phyloP scores from a whole-genome alignment of 2,888 invertebrate genomes.

The Zygaena filipendulae region DNA sequence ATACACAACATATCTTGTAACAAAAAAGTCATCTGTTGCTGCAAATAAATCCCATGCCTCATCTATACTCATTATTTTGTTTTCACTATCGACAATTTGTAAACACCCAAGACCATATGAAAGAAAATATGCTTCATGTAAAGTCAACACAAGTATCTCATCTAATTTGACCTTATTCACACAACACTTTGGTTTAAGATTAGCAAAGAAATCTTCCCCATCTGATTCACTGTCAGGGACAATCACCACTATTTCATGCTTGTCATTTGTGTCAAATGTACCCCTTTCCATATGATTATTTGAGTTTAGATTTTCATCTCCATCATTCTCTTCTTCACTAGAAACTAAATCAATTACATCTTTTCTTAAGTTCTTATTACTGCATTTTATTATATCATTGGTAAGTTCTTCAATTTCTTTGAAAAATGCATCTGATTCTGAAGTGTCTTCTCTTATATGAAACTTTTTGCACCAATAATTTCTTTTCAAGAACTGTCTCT shows the following conservation, averaged over 20 bases:
- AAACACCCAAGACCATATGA: constrained; percentile 74
- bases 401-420: constrained; percentile 36
- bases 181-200: constrained; percentile 69
- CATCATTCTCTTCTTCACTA: constrained; percentile 42
- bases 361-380: constrained; percentile 26
- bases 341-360: constrained; percentile 59
- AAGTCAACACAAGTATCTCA: constrained; percentile 74
- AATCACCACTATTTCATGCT: constrained; percentile 62
- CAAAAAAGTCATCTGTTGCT: constrained; percentile 69
- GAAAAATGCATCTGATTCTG: constrained; percentile 31
- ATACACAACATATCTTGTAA: constrained; percentile 80
- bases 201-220: constrained; percentile 70
- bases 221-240: constrained; percentile 75
- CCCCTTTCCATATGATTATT: constrained; percentile 18
- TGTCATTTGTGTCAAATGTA: constrained; percentile 23
- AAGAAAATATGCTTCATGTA: constrained; percentile 84
- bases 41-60: constrained; percentile 70
- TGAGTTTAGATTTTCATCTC: constrained; percentile 18
- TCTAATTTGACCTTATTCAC: constrained; percentile 66
- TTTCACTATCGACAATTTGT: constrained; percentile 64
- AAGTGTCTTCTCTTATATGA: constrained; percentile 22
- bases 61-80: constrained; percentile 54
- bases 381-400: constrained; percentile 33
- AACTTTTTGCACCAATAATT: constrained; percentile 64
- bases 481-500: constrained; percentile 70